A percentile compares a stretch with the other conserved stretches of the same genome.
Evolutionary conservation across 2,888 invertebrate genomes (phyloP).

Genomic region (Mesochorus sp.): DNA sequence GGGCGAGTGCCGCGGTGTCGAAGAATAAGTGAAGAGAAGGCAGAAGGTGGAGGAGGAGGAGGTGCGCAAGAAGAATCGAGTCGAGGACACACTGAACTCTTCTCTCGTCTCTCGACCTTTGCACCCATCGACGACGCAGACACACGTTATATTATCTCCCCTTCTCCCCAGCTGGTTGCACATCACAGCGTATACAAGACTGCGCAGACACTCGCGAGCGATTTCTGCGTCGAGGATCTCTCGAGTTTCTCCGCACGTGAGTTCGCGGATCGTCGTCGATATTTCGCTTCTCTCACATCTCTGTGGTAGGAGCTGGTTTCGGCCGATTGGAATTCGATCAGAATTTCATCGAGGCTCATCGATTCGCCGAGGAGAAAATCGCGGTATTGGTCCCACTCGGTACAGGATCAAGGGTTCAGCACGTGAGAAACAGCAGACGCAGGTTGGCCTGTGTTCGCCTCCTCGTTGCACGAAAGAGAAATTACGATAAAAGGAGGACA

Average conservation of each 20-base stretch:
- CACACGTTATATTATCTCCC: conserved; percentile 37
- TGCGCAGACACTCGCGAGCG: conserved; percentile 28
- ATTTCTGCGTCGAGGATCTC: conserved; percentile 20
- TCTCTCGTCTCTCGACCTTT: conserved; percentile 59
- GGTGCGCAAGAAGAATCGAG: conserved; percentile 49
- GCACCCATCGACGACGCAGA: conserved; percentile 36
- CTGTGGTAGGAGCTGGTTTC: too few species aligned
- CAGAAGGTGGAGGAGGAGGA: conserved; percentile 29
- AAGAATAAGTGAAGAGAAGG: conserved; percentile 53
- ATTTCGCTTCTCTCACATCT: conserved; percentile 7
- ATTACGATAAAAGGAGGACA: neutral
- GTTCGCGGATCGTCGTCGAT: neutral
- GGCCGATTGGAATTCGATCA: too few species aligned
- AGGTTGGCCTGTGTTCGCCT: too few species aligned
- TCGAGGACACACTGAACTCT: conserved; percentile 62
- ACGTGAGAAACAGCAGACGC: too few species aligned
- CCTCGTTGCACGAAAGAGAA: conserved; percentile 25
- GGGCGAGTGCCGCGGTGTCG: conserved; percentile 53
- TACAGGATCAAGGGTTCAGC: neutral
- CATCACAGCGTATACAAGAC: conserved; percentile 21
- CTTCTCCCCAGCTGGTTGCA: conserved; percentile 25
- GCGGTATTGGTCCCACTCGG: neutral
- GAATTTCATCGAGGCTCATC: neutral
- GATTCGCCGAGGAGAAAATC: conserved; percentile 3
- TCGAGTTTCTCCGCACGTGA: conserved; percentile 1